Evolutionary conservation across 2,888 invertebrate species (phyloP).

Genomic region (Tachina fera): DNA sequence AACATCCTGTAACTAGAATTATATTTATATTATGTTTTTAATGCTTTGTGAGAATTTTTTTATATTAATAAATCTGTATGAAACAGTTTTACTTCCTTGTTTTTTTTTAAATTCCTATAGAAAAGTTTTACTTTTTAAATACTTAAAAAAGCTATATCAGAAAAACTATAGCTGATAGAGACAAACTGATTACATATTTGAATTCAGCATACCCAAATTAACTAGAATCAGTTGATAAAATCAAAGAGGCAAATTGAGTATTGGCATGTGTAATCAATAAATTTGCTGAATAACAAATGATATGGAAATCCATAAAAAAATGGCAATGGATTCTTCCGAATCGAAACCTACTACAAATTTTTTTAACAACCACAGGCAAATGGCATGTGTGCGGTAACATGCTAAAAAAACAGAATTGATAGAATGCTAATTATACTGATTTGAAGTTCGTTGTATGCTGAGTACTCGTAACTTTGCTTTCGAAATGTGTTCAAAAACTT

Average conservation of each 20-base stretch:
- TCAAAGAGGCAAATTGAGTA: neutral
- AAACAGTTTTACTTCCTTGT: too few species aligned
- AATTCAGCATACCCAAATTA: too few species aligned
- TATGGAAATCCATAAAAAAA: conserved; percentile 2
- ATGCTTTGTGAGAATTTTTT: too few species aligned
- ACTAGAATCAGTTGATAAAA: too few species aligned
- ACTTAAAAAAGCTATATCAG: too few species aligned
- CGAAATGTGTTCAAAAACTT: conserved; percentile 8
- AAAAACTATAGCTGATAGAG: too few species aligned
- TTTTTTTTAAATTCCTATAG: too few species aligned
- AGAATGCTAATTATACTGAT: conserved; percentile 51
- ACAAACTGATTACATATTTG: too few species aligned
- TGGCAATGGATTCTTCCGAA: neutral
- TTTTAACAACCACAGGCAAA: neutral
- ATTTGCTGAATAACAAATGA: conserved; percentile 42
- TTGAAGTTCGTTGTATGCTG: neutral
- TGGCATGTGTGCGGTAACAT: neutral
- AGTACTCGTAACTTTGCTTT: neutral
- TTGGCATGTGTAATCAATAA: conserved; percentile 48
- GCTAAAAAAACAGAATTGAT: neutral
- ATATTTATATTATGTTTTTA: too few species aligned
- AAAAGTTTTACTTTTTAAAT: too few species aligned
- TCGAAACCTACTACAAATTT: neutral
- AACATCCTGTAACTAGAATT: too few species aligned
- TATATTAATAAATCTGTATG: too few species aligned